Conservation (phyloP, 2,888 invertebrate genomes). For the Anthoptus insignis region DNA sequence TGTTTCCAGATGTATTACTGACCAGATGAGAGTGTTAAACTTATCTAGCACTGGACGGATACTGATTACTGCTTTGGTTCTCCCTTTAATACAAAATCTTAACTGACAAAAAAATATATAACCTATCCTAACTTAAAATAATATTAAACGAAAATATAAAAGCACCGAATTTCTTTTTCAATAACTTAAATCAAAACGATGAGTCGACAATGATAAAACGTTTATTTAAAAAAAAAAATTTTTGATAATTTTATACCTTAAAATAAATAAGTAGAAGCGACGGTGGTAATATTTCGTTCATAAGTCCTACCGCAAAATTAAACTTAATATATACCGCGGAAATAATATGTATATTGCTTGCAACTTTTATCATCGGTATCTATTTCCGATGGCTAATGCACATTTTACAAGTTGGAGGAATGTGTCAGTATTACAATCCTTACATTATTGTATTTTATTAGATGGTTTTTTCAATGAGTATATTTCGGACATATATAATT, state of each 20-base stretch:
- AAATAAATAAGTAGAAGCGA: constrained; percentile 40
- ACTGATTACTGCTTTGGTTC: constrained; percentile 86
- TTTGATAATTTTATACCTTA: constrained; percentile 9
- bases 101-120: constrained; percentile 17
- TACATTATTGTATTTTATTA: too few species aligned
- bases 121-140: constrained; percentile 11
- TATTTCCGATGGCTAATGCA: not conserved
- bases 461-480: not conserved
- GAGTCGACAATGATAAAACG: not conserved
- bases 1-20: too few species aligned
- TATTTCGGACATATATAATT: not conserved
- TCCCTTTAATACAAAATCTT: constrained; percentile 56
- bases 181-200: too few species aligned
- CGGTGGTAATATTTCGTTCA: constrained; percentile 65
- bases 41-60: constrained; percentile 85
- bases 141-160: not conserved
- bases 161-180: constrained; percentile 22
- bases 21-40: constrained; percentile 53
- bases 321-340: too few species aligned
- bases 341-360: too few species aligned
- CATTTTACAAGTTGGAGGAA: not conserved
- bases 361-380: too few species aligned
- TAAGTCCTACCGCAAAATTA: constrained; percentile 24
- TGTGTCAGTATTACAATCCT: not conserved
- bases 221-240: not conserved